A percentile compares a stretch with the other conserved stretches of the same genome.
phyloP scores from a whole-genome alignment of 1,140 invertebrate genomes.

The Nebria ingens region DNA sequence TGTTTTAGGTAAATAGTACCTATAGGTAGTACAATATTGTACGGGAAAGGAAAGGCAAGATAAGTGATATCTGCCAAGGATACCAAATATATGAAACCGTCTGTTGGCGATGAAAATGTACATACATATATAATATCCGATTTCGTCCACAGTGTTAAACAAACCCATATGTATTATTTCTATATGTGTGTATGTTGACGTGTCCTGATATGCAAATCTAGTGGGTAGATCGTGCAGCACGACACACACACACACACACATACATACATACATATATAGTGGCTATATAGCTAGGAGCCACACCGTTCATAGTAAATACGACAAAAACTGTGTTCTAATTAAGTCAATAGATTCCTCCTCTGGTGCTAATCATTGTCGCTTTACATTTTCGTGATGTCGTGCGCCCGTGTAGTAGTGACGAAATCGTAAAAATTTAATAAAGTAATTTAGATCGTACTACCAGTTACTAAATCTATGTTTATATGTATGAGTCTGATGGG shows the following conservation, averaged over 20 bases:
- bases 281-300: background rate
- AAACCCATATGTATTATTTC: background rate
- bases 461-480: no score
- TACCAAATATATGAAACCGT: background rate
- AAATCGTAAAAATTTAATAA: background rate
- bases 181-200: conserved; percentile 1
- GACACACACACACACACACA: background rate
- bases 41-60: background rate
- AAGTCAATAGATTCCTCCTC: conserved; percentile 20
- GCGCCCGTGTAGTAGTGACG: background rate
- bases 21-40: no score
- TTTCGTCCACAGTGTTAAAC: background rate
- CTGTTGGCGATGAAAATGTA: background rate
- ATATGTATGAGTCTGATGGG: no score
- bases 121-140: background rate
- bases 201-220: conserved; percentile 22
- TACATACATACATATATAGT: background rate
- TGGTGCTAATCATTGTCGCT: background rate
- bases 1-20: no score
- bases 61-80: background rate
- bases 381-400: background rate
- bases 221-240: no score
- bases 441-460: background rate
- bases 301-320: background rate
- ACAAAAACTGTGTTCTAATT: conserved; percentile 16